Conservation (phyloP, 2,113 vertebrate genomes). For the Trogon surrucura region DNA sequence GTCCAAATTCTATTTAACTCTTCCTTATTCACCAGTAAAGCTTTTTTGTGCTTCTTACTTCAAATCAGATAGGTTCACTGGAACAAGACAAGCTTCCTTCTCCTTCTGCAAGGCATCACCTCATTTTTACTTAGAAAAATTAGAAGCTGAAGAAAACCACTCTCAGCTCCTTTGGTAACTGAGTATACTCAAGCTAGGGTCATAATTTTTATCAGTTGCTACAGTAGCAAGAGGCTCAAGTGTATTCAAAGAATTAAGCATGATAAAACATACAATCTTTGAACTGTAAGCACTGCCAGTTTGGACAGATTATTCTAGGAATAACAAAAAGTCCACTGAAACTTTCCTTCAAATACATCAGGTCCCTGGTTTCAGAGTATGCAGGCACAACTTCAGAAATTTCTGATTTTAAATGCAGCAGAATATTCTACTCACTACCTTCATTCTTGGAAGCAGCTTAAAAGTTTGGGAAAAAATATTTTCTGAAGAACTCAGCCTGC, state of each 20-base stretch:
- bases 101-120: not conserved
- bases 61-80: not conserved
- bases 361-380: not conserved
- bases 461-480: not conserved
- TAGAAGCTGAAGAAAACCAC: not conserved
- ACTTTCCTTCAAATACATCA: not conserved
- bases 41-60: not conserved
- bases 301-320: not conserved
- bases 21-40: not conserved
- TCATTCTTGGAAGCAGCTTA: not conserved
- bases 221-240: not conserved
- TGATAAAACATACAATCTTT: not conserved
- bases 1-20: not conserved
- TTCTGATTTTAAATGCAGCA: not conserved
- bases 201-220: not conserved
- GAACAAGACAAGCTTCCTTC: not conserved
- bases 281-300: not conserved
- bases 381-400: not conserved
- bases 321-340: not conserved
- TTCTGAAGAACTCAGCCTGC: not conserved
- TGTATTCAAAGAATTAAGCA: not conserved
- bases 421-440: not conserved
- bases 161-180: not conserved
- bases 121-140: not conserved
- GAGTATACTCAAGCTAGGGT: not conserved